Conservation (phyloP, 2,888 invertebrate species). For the Tigriopus californicus region DNA sequence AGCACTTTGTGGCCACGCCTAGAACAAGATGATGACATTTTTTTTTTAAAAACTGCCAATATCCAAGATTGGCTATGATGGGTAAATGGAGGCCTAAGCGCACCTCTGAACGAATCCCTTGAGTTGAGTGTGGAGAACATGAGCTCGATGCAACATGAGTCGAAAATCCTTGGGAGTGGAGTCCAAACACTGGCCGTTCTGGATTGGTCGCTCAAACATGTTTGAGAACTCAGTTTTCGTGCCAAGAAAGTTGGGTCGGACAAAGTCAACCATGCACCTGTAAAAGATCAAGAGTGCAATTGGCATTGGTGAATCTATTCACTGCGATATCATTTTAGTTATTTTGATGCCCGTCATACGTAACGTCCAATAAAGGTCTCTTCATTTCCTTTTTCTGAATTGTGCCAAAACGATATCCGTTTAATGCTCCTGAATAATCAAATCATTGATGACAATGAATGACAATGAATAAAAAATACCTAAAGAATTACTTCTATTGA, state of each 20-base stretch:
- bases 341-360: too few relatives aligned
- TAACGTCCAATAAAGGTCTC: too few relatives aligned
- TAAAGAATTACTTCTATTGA: too few relatives aligned
- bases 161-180: conserved; percentile 83
- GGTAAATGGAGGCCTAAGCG: too few relatives aligned
- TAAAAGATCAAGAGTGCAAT: neutral
- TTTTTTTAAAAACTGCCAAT: too few relatives aligned
- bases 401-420: too few relatives aligned
- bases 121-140: conserved; percentile 79
- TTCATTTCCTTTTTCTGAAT: too few relatives aligned
- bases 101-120: conserved; percentile 87
- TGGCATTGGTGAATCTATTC: too few relatives aligned
- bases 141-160: conserved; percentile 83
- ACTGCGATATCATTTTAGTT: neutral
- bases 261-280: conserved; percentile 90
- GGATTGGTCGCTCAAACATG: conserved; percentile 96
- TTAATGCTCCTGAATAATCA: too few relatives aligned
- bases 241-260: conserved; percentile 88
- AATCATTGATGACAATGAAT: too few relatives aligned
- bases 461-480: too few relatives aligned
- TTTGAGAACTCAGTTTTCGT: conserved; percentile 91
- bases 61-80: too few relatives aligned
- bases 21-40: conserved; percentile 19
- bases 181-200: conserved; percentile 94
- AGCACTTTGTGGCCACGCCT: conserved; percentile 80